A percentile compares a stretch with the other conserved stretches of the same genome.
phyloP scores from a whole-genome alignment of 2,888 invertebrate genomes.

The Cataglyphis albicans region DNA sequence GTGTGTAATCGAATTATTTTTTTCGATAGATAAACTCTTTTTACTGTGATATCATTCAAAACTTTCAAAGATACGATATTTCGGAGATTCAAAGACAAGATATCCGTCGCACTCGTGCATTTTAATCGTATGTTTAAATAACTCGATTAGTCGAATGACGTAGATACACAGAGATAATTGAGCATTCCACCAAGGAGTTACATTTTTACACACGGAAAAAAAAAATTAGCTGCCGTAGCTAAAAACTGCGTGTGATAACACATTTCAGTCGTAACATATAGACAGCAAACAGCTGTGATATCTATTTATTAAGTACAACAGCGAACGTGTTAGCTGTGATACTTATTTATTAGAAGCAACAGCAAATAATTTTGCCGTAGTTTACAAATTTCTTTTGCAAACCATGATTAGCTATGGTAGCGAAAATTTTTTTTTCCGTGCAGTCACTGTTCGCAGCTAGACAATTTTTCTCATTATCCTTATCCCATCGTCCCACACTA shows the following conservation, averaged over 20 bases:
- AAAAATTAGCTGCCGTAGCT: too few species aligned
- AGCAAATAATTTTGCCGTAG: too few species aligned
- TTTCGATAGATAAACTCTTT: constrained; percentile 8
- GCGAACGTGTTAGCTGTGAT: too few species aligned
- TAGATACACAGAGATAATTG: constrained; percentile 6
- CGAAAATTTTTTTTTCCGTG: too few species aligned
- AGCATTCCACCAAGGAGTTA: constrained; percentile 13
- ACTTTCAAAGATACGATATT: constrained; percentile 14
- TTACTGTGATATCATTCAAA: constrained; percentile 8
- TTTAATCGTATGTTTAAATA: constrained; percentile 29
- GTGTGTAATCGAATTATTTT: constrained; percentile 12
- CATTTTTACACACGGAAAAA: not conserved
- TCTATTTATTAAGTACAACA: too few species aligned
- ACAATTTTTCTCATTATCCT: constrained; percentile 45
- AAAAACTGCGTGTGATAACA: too few species aligned
- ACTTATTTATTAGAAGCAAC: too few species aligned
- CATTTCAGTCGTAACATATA: too few species aligned
- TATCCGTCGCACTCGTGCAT: constrained; percentile 12
- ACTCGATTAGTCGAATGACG: constrained; percentile 18
- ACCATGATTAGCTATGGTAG: too few species aligned
- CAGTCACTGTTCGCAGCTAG: constrained; percentile 15
- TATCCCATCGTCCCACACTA: constrained; percentile 15
- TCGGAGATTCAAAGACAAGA: not conserved
- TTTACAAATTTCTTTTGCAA: too few species aligned
- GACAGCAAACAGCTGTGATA: too few species aligned